A percentile compares a stretch with the other conserved stretches of the same genome.
Conservation (phyloP, 2,888 invertebrate genomes). For the Hedya salicella region DNA sequence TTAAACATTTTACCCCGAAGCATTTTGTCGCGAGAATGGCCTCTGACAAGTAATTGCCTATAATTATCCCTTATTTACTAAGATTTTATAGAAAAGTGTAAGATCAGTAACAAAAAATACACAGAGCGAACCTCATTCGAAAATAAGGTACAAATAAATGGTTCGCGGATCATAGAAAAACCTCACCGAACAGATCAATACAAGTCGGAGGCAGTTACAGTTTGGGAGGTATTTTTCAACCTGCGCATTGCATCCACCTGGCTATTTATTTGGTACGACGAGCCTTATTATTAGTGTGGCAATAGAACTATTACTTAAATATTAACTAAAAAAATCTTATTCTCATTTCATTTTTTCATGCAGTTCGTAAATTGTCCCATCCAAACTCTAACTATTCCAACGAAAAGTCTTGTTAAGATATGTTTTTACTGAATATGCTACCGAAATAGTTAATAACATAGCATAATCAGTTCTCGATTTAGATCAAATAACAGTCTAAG, state of each 20-base stretch:
- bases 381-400: conserved; percentile 19
- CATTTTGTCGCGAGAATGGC: conserved; percentile 48
- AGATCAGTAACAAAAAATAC: conserved; percentile 31
- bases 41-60: conserved; percentile 32
- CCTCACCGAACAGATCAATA: background rate
- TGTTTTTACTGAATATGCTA: conserved; percentile 36
- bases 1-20: conserved; percentile 56
- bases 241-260: too few species aligned
- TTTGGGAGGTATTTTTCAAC: too few species aligned
- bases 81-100: conserved; percentile 34
- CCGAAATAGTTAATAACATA: conserved; percentile 29
- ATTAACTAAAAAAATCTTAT: conserved; percentile 1
- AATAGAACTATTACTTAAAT: too few species aligned
- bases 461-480: conserved; percentile 37
- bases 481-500: conserved; percentile 40
- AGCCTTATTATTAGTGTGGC: background rate
- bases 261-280: background rate
- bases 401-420: conserved; percentile 39
- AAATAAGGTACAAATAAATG: background rate
- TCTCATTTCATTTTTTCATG: background rate
- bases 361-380: conserved; percentile 18
- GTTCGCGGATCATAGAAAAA: background rate
- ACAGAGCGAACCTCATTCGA: conserved; percentile 10
- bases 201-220: background rate
- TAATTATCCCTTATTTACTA: conserved; percentile 31